Conservation (phyloP, 2,113 vertebrate species). For the western clawed frog (Xenopus tropicalis) region UCB_Xtro_10.0 CM004446.2:105489001-105489500, state of each 20-base stretch:
- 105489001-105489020: conserved; percentile 59
- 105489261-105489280: conserved; percentile 11
- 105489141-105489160: no score
- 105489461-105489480: conserved; percentile 35
- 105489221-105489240: conserved; percentile 8
- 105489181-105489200: not conserved
- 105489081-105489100: conserved; percentile 40
- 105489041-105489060: conserved; percentile 65
- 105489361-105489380: conserved; percentile 22
- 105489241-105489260: not conserved
- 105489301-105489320: not conserved
- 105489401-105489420: conserved; percentile 1
- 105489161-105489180: no score
- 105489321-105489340: not conserved
- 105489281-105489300: conserved; percentile 6
- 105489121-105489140: not conserved
- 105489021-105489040: conserved; percentile 58
- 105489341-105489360: conserved; percentile 6
- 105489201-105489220: not conserved
- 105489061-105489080: conserved; percentile 55
- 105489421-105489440: conserved; percentile 26
- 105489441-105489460: conserved; percentile 22
- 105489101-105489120: not conserved
- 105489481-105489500: conserved; percentile 52
- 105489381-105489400: conserved; percentile 12